Percentiles rank a stretch among this genome's conserved stretches.
Conservation (phyloP, 23 tunicate species). For the Styela plicata region DNA sequence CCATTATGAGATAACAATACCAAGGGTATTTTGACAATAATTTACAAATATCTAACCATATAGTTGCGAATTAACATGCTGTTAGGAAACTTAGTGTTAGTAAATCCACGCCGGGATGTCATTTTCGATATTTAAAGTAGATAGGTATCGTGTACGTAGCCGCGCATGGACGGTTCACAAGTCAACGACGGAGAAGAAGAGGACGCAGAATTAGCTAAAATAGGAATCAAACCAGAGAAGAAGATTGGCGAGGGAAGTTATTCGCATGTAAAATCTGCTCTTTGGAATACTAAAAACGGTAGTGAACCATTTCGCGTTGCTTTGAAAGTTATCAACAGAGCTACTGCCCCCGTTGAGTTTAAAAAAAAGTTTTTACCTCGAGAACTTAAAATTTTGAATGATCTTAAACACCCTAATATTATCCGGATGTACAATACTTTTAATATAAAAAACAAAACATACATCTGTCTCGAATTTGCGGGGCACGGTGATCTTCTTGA, state of each 20-base stretch:
- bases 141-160: too few species aligned
- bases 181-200: neutral
- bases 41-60: too few species aligned
- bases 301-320: constrained; percentile 41
- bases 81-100: too few species aligned
- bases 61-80: too few species aligned
- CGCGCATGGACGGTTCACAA: neutral
- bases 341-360: constrained; percentile 61
- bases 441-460: constrained; percentile 50
- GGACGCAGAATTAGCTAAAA: constrained; percentile 30
- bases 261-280: constrained; percentile 63
- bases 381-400: constrained; percentile 38
- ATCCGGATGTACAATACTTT: constrained; percentile 55
- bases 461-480: constrained; percentile 54
- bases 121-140: too few species aligned
- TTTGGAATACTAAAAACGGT: constrained; percentile 39
- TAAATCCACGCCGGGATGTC: too few species aligned
- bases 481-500: constrained; percentile 60
- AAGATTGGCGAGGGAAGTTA: constrained; percentile 69
- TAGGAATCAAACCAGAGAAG: constrained; percentile 36
- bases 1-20: too few species aligned
- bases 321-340: constrained; percentile 55
- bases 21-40: too few species aligned
- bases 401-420: constrained; percentile 46
- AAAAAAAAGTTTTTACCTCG: constrained; percentile 71